phyloP scores from a whole-genome alignment of 2,113 vertebrate species.

The Oreochromis spilurus region DNA sequence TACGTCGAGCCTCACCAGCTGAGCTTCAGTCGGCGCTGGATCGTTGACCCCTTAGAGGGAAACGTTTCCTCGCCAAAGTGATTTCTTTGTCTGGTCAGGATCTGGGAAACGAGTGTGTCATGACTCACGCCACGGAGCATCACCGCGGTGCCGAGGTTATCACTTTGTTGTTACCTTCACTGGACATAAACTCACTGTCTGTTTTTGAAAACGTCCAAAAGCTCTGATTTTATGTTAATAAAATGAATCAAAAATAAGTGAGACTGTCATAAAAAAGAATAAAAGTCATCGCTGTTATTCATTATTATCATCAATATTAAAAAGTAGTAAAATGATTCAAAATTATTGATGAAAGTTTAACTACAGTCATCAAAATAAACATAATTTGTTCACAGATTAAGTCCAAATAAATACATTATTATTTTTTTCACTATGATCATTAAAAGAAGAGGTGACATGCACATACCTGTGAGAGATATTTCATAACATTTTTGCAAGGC shows the following conservation, averaged over 20 bases:
- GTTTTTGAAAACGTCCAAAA: not conserved
- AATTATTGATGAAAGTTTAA: not conserved
- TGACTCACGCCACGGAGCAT: not conserved
- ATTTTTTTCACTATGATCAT: not conserved
- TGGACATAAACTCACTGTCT: not conserved
- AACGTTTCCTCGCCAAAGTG: not conserved
- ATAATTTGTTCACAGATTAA: not conserved
- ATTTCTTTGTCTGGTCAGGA: not conserved
- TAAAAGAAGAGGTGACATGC: rapidly evolving
- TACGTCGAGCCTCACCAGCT: not conserved
- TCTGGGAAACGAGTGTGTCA: not conserved
- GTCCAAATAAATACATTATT: not conserved
- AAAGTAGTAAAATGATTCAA: not conserved
- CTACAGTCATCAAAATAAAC: not conserved
- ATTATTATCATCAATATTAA: rapidly evolving
- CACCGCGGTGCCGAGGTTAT: not conserved
- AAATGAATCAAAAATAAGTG: not conserved
- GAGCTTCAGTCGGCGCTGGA: not conserved
- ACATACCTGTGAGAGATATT: not conserved
- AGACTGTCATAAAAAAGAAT: not conserved
- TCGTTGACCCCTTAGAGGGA: not conserved
- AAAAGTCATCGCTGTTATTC: not conserved
- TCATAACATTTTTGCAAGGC: not conserved
- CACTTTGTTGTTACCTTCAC: not conserved
- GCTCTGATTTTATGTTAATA: not conserved